These are phyloP conservation scores for Cheilosia grossa DNA, from an alignment of 2,888 invertebrate species.

Conservation along the genomic window DNA sequence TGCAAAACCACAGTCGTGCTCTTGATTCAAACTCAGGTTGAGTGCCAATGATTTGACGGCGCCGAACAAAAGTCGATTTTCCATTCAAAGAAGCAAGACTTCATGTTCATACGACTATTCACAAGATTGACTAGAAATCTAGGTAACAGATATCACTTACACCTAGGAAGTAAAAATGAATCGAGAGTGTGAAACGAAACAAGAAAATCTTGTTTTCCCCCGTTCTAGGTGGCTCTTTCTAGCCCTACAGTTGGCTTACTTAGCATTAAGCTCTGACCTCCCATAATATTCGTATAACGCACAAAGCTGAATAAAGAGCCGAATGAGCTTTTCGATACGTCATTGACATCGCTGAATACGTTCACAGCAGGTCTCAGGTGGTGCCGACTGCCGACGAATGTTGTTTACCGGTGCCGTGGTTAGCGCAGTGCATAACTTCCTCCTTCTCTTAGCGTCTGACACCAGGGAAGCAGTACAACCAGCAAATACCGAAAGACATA, in stretches of 20 bases:
- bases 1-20: constrained; percentile 45
- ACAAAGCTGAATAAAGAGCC: constrained; percentile 60
- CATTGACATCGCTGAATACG: constrained; percentile 45
- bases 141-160: constrained; percentile 25
- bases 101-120: constrained; percentile 22
- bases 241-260: not conserved
- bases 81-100: constrained; percentile 38
- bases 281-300: not conserved
- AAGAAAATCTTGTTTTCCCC: constrained; percentile 13
- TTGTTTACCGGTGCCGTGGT: constrained; percentile 24
- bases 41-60: constrained; percentile 36
- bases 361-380: constrained; percentile 19
- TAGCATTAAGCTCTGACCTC: constrained; percentile 32
- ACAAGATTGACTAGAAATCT: constrained; percentile 27
- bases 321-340: constrained; percentile 51
- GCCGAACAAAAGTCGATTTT: constrained; percentile 40
- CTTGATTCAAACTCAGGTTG: constrained; percentile 57
- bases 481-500: constrained; percentile 40
- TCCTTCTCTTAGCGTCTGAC: constrained; percentile 42
- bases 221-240: not conserved
- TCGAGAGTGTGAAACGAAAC: constrained; percentile 28
- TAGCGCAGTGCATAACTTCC: constrained; percentile 41
- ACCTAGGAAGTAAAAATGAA: constrained; percentile 52
- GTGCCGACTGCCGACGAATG: not conserved
- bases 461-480: constrained; percentile 12